Conservation (phyloP, 2,113 vertebrate species). For the Pseudois nayaur region DNA sequence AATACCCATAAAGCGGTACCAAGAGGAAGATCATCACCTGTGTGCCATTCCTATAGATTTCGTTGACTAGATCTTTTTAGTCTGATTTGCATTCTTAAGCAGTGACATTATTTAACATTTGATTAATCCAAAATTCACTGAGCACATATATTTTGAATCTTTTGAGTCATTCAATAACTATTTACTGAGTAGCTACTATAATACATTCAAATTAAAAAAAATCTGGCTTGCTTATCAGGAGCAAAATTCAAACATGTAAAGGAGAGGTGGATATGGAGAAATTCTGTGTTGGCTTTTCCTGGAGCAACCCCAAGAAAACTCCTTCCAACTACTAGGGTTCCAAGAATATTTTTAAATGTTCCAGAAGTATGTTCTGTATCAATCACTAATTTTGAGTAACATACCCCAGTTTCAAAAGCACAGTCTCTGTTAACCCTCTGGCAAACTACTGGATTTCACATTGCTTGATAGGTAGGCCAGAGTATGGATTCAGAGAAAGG, state of each 20-base stretch:
- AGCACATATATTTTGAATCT: background rate
- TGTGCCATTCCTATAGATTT: background rate
- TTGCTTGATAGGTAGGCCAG: background rate
- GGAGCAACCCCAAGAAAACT: background rate
- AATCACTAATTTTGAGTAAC: background rate
- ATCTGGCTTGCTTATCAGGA: background rate
- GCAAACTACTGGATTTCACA: background rate
- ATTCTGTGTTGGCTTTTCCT: background rate
- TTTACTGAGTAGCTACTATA: background rate
- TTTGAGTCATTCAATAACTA: background rate
- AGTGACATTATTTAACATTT: background rate
- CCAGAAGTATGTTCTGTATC: background rate
- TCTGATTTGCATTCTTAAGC: background rate
- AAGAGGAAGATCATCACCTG: background rate
- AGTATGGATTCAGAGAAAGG: background rate
- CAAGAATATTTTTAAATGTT: background rate
- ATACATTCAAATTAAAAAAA: background rate
- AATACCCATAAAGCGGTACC: background rate
- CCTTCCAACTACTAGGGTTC: background rate
- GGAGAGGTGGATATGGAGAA: background rate
- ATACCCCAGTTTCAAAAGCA: background rate
- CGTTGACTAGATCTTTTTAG: background rate
- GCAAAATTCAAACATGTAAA: background rate
- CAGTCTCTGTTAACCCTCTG: background rate
- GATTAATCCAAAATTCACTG: background rate